Evolutionary conservation across 2,797 vertebrate genomes (phyloP), one percentile per base, ranked within the genome.

Genomic region (Enteromius afrohamiltoni): DNA sequence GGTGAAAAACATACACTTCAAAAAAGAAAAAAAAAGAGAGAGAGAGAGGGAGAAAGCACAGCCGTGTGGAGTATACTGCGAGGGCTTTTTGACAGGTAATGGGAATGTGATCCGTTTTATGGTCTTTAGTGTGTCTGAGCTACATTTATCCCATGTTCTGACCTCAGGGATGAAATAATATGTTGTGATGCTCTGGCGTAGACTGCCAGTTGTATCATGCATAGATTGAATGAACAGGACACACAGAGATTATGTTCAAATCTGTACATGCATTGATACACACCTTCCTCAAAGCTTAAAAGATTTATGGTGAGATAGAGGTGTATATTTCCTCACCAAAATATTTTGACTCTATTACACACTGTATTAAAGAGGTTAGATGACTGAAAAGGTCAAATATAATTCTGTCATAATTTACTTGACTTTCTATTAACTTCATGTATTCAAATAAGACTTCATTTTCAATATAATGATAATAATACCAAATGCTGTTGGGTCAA

Each of bases 101-200:
- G 17, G 37, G 71, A 60, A 49, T 47, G 19, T 23, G 42, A 67
- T 65, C 3, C n/a, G 23, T 67, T 51, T 76, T 34, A 40, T 23
- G 34, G 42, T 58, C 16, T 71, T 82, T 82, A 11, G n/a, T 37
- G 37, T 74, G 31, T 76, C 47, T 29, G 17, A 55, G 58, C 45
- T 34, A 45, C 16, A 42, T 76, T 55, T 77, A 45, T 64, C 10
- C 40, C 4, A 7, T 51, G 21, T 77, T 62, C 60, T 58, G 64
- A 80, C 70, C 78, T 49, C 23, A 49, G 62, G 64, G 65, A 77
- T 62, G n/a, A 85, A 79, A 70, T 71, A 40, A 42, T 45, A 40
- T 37, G 13, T 31, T 68, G 67, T 31, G 45, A 26, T 47, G 6
- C 16, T 45, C 47, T 2, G 11, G 21, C 21, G 21, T 60, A 51